Conservation (phyloP, 2,797 vertebrate genomes). For the Nothura maculosa region DNA sequence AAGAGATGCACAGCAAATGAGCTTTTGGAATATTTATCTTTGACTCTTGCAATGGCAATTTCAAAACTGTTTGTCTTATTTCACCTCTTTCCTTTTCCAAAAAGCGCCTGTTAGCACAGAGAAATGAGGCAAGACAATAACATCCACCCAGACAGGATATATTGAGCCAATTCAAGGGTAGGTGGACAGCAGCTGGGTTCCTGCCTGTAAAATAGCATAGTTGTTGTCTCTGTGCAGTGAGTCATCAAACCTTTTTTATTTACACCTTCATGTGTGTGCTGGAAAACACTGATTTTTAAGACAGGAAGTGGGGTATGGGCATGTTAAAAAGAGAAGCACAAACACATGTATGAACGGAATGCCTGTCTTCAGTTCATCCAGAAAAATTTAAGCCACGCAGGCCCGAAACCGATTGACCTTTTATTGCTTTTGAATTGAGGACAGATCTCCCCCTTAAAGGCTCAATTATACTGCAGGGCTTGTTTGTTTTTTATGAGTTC, state of each 20-base stretch:
- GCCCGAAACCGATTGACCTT: slow-evolving; percentile 71
- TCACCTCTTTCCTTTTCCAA: slow-evolving; percentile 27
- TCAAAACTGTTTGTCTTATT: slow-evolving; percentile 1
- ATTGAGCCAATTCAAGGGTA: slow-evolving; percentile 89
- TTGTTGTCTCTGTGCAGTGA: slow-evolving; percentile 72
- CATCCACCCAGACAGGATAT: slow-evolving; percentile 83
- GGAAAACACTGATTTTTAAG: slow-evolving; percentile 74
- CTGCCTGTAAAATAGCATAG: slow-evolving; percentile 77
- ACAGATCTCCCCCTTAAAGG: slow-evolving; percentile 66
- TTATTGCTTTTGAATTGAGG: slow-evolving; percentile 74
- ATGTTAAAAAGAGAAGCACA: neutral
- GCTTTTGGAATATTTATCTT: neutral
- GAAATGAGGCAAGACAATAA: slow-evolving; percentile 88
- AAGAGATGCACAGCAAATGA: neutral
- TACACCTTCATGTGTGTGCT: slow-evolving; percentile 65
- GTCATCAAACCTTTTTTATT: slow-evolving; percentile 78
- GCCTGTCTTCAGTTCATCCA: neutral
- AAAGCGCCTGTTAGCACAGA: slow-evolving; percentile 65
- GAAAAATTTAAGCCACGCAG: slow-evolving; percentile 45
- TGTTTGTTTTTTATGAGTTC: slow-evolving; percentile 69
- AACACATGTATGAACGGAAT: neutral
- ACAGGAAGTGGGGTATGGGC: neutral
- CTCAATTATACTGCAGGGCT: slow-evolving; percentile 49
- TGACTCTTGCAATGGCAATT: slow-evolving; percentile 3
- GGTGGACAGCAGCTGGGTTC: slow-evolving; percentile 85